Percentiles rank a stretch among this genome's conserved stretches.
Evolutionary conservation across 2,797 vertebrate genomes (phyloP).

Genomic region (Clarias pachynema): DNA sequence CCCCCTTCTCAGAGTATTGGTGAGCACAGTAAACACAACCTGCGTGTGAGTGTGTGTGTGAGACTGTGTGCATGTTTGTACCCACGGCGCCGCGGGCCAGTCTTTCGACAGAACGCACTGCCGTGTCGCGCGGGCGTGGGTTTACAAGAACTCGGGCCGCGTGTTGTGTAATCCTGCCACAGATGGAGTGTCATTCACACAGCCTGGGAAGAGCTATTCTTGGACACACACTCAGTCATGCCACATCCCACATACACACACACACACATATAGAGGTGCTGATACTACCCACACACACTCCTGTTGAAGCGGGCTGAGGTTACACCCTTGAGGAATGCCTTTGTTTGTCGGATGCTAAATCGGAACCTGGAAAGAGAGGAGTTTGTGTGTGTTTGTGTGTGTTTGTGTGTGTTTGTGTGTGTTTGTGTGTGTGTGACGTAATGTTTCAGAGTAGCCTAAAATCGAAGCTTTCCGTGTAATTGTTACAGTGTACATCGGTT

Average conservation of each 20-base stretch:
- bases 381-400: neutral
- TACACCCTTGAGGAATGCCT: conserved; percentile 31
- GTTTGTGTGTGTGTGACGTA: neutral
- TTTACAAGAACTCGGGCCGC: conserved; percentile 18
- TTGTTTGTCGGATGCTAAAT: neutral
- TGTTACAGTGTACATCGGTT: no score
- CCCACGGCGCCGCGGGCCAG: neutral
- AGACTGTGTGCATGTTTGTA: neutral
- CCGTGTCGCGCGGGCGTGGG: conserved; percentile 6
- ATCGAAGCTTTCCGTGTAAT: no score
- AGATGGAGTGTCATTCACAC: conserved; percentile 26
- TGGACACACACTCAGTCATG: neutral
- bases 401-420: neutral
- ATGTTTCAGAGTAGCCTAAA: neutral
- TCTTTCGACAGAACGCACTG: neutral
- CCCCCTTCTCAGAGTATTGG: no score
- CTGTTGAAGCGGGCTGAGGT: neutral
- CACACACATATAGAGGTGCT: neutral
- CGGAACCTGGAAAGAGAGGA: neutral
- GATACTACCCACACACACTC: conserved; percentile 1
- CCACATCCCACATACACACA: neutral
- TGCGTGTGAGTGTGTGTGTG: conserved; percentile 19
- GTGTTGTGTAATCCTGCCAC: conserved; percentile 40
- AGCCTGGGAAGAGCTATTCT: conserved; percentile 30
- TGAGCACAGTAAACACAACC: conserved; percentile 46